Base-by-base conservation (phyloP, 2,113 vertebrate genomes). In the Poeciliopsis occidentalis region DNA sequence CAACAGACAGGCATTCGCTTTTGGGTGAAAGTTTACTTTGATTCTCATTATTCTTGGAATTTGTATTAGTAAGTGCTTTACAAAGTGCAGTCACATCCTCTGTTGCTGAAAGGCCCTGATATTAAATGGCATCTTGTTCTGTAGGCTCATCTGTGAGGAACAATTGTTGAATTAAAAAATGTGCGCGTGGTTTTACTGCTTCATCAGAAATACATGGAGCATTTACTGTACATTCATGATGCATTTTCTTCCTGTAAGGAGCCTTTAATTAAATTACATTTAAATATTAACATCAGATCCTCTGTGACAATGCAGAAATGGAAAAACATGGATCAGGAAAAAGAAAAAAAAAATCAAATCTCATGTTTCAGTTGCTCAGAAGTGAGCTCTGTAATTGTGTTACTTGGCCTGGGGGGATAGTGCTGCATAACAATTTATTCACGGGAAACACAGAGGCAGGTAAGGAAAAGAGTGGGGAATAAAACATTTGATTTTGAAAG, bases 401-500 rank as follows among this genome's bases (percentile, higher is more conserved):
- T n/a, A n/a, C n/a, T n/a, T n/a, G n/a, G n/a, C n/a, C n/a, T n/a
- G n/a, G n/a, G n/a, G n/a, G n/a, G n/a, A n/a, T n/a, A n/a, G n/a
- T n/a, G n/a, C n/a, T n/a, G n/a, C n/a, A n/a, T n/a, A n/a, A n/a
- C n/a, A n/a, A n/a, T n/a, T n/a, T n/a, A n/a, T n/a, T n/a, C n/a
- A n/a, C n/a, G n/a, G n/a, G n/a, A n/a, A n/a, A n/a, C n/a, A n/a
- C 54, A 62, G 32, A 60, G 44, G 51, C 6, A 82, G 31, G 27
- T n/a, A 67, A 70, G 65, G 13, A 62, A 71, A 22, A 60, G 60
- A 67, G 22, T 27, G 70, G 32, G 32, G 30, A 31, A 74, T 64
- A 62, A 71, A 65, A 65, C 32, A 51, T 65, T 64, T 41, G 30
- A 80, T 32, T 67, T 29, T 39, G 10, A 63, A 76, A 79, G 71